Conservation (phyloP, 1,140 invertebrate species). For the Drosophila setifemur region DNA sequence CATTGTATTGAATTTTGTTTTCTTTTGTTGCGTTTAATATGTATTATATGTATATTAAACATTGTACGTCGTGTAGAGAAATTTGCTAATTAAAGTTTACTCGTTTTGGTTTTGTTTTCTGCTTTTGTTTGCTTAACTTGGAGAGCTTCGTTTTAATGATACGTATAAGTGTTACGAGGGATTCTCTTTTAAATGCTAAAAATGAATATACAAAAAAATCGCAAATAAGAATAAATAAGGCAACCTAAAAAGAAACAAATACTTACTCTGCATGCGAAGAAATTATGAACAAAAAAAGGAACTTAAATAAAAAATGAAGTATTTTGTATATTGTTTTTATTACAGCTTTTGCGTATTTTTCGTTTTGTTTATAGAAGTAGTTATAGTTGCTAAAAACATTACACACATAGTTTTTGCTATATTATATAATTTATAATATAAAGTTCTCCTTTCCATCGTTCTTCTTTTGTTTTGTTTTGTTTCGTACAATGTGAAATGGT, state of each 20-base stretch:
- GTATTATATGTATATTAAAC: conserved; percentile 56
- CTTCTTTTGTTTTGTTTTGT: conserved; percentile 37
- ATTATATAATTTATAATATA: conserved; percentile 51
- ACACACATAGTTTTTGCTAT: conserved; percentile 72
- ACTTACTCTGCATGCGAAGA: conserved; percentile 38
- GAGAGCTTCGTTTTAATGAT: conserved; percentile 80
- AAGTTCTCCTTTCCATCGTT: conserved; percentile 25
- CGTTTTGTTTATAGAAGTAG: conserved; percentile 64
- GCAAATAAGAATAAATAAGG: conserved; percentile 7
- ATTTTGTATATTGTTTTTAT: conserved; percentile 63
- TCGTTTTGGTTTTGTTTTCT: conserved; percentile 47
- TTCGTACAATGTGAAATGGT: conserved; percentile 71
- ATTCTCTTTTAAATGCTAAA: conserved; percentile 32
- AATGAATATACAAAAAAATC: conserved; percentile 29
- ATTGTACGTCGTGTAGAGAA: conserved; percentile 75
- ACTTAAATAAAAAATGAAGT: conserved; percentile 16
- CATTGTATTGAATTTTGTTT: conserved; percentile 26
- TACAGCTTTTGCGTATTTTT: conserved; percentile 56
- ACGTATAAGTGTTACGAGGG: conserved; percentile 76
- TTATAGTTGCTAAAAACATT: conserved; percentile 77
- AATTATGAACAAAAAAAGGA: conserved; percentile 18
- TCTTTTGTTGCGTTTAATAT: conserved; percentile 41
- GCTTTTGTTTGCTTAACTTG: conserved; percentile 63
- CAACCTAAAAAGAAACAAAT: conserved; percentile 1
- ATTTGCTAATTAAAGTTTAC: conserved; percentile 76